Evolutionary conservation across 1,140 invertebrate species (phyloP).

Genomic region (Scylla paramamosain): DNA sequence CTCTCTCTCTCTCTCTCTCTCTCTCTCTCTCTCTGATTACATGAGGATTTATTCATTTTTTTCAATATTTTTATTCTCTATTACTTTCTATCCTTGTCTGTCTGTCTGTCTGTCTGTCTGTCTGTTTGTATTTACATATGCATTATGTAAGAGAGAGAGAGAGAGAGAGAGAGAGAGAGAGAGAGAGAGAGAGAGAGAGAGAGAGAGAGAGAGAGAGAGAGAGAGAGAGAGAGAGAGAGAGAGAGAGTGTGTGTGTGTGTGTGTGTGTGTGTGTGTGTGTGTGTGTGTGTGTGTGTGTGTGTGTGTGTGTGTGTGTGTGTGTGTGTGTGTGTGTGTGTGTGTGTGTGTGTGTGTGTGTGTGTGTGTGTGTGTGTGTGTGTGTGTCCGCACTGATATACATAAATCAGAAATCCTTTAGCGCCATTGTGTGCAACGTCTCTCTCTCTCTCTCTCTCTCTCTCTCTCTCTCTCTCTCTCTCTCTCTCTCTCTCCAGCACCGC

Average conservation of each 20-base stretch:
- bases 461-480: slow-evolving; percentile 16
- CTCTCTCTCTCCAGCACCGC: neutral
- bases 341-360: slow-evolving; percentile 3
- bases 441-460: slow-evolving; percentile 3
- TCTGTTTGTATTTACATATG: neutral
- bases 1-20: slow-evolving; percentile 12
- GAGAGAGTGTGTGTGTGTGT: neutral
- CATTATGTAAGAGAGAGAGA: neutral
- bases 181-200: neutral
- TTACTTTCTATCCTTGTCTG: neutral
- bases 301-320: slow-evolving; percentile 10
- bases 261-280: neutral
- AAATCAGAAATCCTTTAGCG: neutral
- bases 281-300: neutral
- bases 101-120: neutral
- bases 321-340: neutral
- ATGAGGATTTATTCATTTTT: no score
- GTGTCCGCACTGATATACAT: neutral
- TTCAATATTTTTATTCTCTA: no score
- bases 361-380: slow-evolving; percentile 12
- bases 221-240: neutral
- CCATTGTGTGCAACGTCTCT: neutral
- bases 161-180: neutral
- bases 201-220: neutral
- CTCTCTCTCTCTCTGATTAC: neutral